Evolutionary conservation across 2,797 vertebrate genomes (phyloP), one percentile per base, ranked within the genome.

Genomic region (Schizopygopsis pylzovi): DNA sequence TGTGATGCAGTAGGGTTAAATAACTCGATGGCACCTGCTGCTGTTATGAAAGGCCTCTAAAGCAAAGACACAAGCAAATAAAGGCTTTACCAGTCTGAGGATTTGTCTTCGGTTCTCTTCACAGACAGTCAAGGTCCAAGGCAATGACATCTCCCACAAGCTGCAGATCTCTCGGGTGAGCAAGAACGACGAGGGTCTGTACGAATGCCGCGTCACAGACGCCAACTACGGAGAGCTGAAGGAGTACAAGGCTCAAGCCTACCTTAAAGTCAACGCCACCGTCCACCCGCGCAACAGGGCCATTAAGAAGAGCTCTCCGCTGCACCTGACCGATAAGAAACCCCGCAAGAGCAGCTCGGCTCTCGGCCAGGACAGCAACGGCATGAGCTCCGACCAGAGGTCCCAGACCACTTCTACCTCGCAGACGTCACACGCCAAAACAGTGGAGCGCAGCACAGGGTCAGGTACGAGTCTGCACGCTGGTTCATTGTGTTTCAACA

Each of bases 121-220:
- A 89, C 96, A 99, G 98, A 98, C 98, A 90, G 98, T 99, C 90
- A 99, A 98, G 90, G 98, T 99, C 92, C 97, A 98, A 93, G 98
- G 98, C 89, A 99, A 98, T 22, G 97, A 99, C 93, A 99, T 99
- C 94, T 99, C 98, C 85, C 98, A 99, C 95, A 98, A 97, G 92
- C 96, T 99, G 81, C 97, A 99, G 94, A 96, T 98, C 89, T 97
- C 97, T 90, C 97, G 97, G 94, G 97, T 99, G 84, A 93, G 96
- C 88, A 98, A 97, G 95, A 97, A 93, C 81, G 98, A 99, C 22
- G 97, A 99, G 92, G 98, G 98, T 63, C 89, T 98, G 0, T 99
- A 99, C 1, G 97, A 99, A 87, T 99, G 98, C 94, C 92, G 97
- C 81, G 97, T 99, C 93, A 98, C 97, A 0, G 96, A 97, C 1